Percentiles rank a stretch among this genome's conserved stretches.
phyloP scores from a whole-genome alignment of 1,140 invertebrate genomes.

The Drosophila saltans region DNA sequence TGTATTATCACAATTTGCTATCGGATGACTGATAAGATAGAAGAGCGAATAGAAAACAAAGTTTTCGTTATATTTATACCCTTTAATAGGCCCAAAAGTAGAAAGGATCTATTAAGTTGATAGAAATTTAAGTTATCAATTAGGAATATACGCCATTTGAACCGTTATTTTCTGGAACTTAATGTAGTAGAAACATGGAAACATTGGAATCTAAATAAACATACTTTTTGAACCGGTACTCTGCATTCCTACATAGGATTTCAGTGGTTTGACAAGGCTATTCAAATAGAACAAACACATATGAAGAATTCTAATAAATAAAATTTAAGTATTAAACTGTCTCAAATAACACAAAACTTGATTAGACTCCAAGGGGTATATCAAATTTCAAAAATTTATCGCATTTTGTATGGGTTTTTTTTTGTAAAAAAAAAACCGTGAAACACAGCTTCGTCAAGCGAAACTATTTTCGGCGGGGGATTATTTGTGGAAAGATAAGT shows the following conservation, averaged over 20 bases:
- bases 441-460: background rate
- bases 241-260: too few relatives aligned
- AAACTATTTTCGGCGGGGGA: background rate
- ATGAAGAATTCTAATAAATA: too few relatives aligned
- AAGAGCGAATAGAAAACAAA: slow-evolving; percentile 14
- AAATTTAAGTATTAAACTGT: too few relatives aligned
- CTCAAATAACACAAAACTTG: too few relatives aligned
- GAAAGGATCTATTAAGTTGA: background rate
- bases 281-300: too few relatives aligned
- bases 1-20: slow-evolving; percentile 42
- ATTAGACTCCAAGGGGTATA: background rate
- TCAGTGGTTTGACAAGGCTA: too few relatives aligned
- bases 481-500: slow-evolving; percentile 26
- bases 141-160: too few relatives aligned
- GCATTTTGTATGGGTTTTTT: background rate
- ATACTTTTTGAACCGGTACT: too few relatives aligned
- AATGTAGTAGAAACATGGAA: too few relatives aligned
- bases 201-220: too few relatives aligned
- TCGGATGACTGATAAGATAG: slow-evolving; percentile 51
- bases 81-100: background rate
- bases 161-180: too few relatives aligned
- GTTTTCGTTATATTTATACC: slow-evolving; percentile 10
- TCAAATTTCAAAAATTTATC: background rate
- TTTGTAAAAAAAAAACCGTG: background rate
- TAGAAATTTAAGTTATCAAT: background rate